Conservation (phyloP, 2,113 vertebrate genomes). For the Elgaria multicarinata region DNA sequence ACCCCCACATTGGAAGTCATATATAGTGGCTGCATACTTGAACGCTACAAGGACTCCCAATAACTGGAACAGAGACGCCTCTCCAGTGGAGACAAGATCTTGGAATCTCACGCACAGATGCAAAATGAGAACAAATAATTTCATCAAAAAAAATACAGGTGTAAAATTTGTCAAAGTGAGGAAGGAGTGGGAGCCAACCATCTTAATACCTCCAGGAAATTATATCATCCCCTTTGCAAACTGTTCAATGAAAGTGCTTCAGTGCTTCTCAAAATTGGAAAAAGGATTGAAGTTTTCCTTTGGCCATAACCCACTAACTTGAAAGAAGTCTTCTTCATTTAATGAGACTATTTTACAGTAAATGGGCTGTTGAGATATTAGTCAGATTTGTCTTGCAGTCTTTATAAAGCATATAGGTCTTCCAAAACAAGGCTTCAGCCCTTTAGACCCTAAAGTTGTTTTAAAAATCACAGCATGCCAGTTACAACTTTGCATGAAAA, state of each 20-base stretch:
- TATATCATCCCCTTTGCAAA: neutral
- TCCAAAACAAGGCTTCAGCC: neutral
- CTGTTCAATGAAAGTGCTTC: neutral
- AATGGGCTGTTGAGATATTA: neutral
- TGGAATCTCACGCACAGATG: neutral
- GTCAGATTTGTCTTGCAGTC: neutral
- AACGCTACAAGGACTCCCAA: neutral
- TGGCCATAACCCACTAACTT: neutral
- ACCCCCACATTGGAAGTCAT: neutral
- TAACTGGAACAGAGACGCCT: neutral
- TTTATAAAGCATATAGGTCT: neutral
- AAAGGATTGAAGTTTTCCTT: neutral
- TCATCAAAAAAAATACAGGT: neutral
- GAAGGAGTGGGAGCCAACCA: too few species aligned
- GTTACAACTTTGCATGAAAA: neutral
- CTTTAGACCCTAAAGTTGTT: neutral
- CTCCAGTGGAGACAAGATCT: neutral
- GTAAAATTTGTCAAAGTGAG: neutral
- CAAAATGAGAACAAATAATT: neutral
- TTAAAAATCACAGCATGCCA: neutral
- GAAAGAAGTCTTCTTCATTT: neutral
- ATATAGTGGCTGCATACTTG: neutral
- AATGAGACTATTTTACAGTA: neutral
- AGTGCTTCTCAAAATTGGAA: neutral
- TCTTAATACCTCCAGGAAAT: neutral